These are phyloP conservation scores for Sesia bembeciformis DNA, from an alignment of 2,888 invertebrate genomes.

Conservation along the genomic window DNA sequence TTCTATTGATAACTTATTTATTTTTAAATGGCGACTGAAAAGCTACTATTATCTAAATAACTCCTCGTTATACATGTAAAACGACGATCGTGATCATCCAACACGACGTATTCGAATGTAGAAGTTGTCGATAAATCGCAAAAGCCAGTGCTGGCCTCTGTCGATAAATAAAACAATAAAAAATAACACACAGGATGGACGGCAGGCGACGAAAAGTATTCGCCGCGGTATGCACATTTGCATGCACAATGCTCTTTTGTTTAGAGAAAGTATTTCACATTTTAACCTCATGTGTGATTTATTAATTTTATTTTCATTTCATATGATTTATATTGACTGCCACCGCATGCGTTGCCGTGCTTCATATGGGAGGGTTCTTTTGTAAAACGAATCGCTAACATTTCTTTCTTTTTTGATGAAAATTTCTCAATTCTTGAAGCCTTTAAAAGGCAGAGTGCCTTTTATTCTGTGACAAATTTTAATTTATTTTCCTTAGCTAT, in stretches of 20 bases:
- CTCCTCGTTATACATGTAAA: slow-evolving; percentile 19
- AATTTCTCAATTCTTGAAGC: background rate
- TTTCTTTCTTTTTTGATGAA: background rate
- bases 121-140: slow-evolving; percentile 60
- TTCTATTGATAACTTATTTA: too few species aligned
- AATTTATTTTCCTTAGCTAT: background rate
- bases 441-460: background rate
- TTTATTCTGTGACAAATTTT: background rate
- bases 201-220: slow-evolving; percentile 71
- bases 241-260: slow-evolving; percentile 72
- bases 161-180: slow-evolving; percentile 46
- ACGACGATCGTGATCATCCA: slow-evolving; percentile 59
- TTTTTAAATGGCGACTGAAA: slow-evolving; percentile 4
- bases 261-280: slow-evolving; percentile 74
- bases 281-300: slow-evolving; percentile 63
- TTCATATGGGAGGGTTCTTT: background rate
- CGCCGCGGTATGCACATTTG: slow-evolving; percentile 66
- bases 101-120: slow-evolving; percentile 58
- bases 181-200: slow-evolving; percentile 21
- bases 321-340: slow-evolving; percentile 60
- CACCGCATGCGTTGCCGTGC: slow-evolving; percentile 12
- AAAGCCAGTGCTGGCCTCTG: slow-evolving; percentile 18
- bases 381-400: background rate
- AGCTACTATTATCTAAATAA: background rate
- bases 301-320: slow-evolving; percentile 51